Evolutionary conservation across 2,797 vertebrate species (phyloP).

Genomic region (Austrolebias charrua): DNA sequence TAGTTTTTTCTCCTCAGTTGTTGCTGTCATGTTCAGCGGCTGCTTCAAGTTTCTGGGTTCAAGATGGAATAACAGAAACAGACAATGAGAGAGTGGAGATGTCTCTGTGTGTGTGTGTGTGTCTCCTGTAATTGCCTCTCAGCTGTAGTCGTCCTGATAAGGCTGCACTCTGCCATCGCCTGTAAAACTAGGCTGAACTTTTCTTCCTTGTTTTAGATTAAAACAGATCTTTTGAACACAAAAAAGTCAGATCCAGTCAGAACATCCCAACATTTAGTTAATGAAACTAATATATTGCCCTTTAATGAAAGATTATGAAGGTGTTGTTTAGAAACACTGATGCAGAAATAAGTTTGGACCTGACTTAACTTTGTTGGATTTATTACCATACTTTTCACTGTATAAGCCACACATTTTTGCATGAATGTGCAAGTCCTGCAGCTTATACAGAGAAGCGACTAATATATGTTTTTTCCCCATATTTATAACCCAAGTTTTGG

Average conservation of each 20-base stretch:
- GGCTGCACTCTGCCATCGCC: conserved; percentile 21
- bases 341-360: no score
- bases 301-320: no score
- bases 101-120: neutral
- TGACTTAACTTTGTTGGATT: no score
- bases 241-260: neutral
- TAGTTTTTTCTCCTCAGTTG: conserved; percentile 12
- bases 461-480: no score
- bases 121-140: conserved; percentile 54
- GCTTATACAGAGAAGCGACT: no score
- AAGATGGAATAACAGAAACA: conserved; percentile 16
- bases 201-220: conserved; percentile 12
- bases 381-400: no score
- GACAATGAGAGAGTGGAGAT: neutral
- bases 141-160: conserved; percentile 56
- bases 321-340: no score
- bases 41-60: conserved; percentile 33
- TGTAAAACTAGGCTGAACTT: conserved; percentile 36
- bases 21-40: conserved; percentile 20
- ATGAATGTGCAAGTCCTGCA: no score
- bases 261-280: no score
- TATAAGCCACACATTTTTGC: no score
- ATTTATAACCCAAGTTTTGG: no score
- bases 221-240: neutral
- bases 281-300: no score